phyloP scores from a whole-genome alignment of 2,113 vertebrate genomes.

The Lasiurus cinereus region DNA sequence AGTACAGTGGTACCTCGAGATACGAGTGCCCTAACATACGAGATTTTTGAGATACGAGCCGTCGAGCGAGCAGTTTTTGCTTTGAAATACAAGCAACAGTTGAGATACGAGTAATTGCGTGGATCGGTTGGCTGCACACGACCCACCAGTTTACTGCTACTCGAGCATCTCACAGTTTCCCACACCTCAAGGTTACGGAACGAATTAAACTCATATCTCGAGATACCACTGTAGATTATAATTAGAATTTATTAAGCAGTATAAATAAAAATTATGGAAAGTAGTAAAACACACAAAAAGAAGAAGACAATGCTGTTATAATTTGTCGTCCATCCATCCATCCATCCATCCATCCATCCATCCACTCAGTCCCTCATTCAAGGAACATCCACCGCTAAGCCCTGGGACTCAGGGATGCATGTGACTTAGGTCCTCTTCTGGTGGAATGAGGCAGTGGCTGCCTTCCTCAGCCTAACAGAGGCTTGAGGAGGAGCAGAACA shows the following conservation, averaged over 20 bases:
- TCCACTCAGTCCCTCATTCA: background rate
- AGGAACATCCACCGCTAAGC: rapidly evolving
- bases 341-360: background rate
- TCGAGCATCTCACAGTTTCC: too few species aligned
- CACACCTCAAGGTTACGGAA: too few species aligned
- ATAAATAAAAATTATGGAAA: background rate
- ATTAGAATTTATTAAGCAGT: background rate
- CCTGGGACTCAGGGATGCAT: background rate
- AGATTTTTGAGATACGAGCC: too few species aligned
- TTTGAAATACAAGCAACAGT: too few species aligned
- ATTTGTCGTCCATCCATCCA: background rate
- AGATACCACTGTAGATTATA: too few species aligned
- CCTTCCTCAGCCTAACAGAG: background rate
- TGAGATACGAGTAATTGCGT: too few species aligned
- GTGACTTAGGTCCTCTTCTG: background rate
- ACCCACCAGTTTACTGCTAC: too few species aligned
- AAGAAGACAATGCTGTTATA: background rate
- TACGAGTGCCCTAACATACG: too few species aligned
- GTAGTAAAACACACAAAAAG: background rate
- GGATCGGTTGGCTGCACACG: too few species aligned
- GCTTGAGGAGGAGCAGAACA: background rate
- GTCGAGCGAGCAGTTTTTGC: too few species aligned
- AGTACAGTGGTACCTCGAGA: too few species aligned
- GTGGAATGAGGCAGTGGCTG: background rate
- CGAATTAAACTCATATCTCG: too few species aligned